phyloP scores from a whole-genome alignment of 2,888 invertebrate genomes.

The Gnatocerus cornutus region DNA sequence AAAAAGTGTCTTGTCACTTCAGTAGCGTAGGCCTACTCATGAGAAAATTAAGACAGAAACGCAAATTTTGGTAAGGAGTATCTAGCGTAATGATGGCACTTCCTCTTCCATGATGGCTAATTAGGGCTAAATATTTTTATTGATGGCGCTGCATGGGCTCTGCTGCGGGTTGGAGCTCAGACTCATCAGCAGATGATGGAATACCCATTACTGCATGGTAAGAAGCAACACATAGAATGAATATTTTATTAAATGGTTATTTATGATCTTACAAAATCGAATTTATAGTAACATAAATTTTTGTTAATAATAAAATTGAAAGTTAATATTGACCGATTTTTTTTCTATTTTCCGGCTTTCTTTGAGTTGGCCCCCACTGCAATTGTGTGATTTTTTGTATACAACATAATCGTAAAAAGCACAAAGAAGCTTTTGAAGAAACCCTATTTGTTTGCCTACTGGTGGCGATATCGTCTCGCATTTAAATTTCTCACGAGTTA shows the following conservation, averaged over 20 bases:
- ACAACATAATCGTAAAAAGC: conserved; percentile 8
- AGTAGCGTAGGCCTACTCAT: too few relatives aligned
- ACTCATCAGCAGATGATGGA: not conserved
- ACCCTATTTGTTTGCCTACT: conserved; percentile 31
- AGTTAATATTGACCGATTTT: too few relatives aligned
- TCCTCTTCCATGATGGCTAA: conserved; percentile 7
- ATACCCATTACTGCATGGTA: too few relatives aligned
- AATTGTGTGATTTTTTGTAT: not conserved
- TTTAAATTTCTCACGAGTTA: conserved; percentile 44
- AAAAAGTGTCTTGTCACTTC: too few relatives aligned
- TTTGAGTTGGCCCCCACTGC: too few relatives aligned
- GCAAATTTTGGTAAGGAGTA: conserved; percentile 6
- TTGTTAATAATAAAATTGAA: too few relatives aligned
- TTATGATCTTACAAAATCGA: too few relatives aligned
- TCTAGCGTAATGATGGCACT: not conserved
- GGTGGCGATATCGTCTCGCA: conserved; percentile 10
- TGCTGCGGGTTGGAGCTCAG: not conserved
- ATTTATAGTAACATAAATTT: too few relatives aligned
- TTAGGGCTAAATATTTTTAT: conserved; percentile 4
- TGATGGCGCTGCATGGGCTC: conserved; percentile 1
- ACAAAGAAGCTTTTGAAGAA: conserved; percentile 25
- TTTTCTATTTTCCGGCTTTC: too few relatives aligned
- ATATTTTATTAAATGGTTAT: too few relatives aligned
- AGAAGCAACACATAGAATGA: too few relatives aligned
- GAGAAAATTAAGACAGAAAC: not conserved